Base-by-base conservation (phyloP, 2,113 vertebrate species). In the Xenopus borealis region DNA sequence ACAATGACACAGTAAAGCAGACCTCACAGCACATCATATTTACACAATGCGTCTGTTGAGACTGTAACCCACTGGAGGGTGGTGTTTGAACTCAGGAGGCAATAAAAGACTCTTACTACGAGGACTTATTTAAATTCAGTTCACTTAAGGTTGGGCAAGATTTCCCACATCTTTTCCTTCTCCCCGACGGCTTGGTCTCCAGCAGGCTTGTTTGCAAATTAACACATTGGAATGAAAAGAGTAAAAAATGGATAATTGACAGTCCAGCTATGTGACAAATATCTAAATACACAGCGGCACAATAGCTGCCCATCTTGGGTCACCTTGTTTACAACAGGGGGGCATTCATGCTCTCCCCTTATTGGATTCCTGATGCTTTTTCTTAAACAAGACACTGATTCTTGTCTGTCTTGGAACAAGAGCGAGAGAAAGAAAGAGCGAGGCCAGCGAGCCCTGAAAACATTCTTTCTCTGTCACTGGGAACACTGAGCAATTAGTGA, bases 311-410 rank as follows among this genome's bases (percentile, higher is more conserved):
- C 67, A 70, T 77, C 74, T 69, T 70, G 68, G 66, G 74, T 70
- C 74, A 77, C 62, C 74, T 77, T 77, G 74, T 77, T 77, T 70
- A 77, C 67, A 77, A 77, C 74, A 77, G 74, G 23, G 59, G 16
- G 20, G 14, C 74, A 77, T 77, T 77, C 59, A 70, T 46, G 30
- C 53, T 45, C 55, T 76, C 66, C 62, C 18, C 19, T 27, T 76
- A 16, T 57, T 63, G 53, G 74, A 63, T 76, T 20, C 73, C 30
- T 44, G 65, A 50, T 63, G 73, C 58, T 69, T 40, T 77, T 70
- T 77, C 74, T 64, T 11, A 63, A 70, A 77, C 74, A 70, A 70
- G 61, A 64, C 59, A 27, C 47, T 10, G 61, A 70, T 70, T 76
- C 73, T 77, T 75, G 58, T 52, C 23, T 69, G 72, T 12, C 58